Percentiles rank a stretch among this genome's conserved stretches.
phyloP scores from a whole-genome alignment of 2,113 vertebrate species.

The Mola mola region DNA sequence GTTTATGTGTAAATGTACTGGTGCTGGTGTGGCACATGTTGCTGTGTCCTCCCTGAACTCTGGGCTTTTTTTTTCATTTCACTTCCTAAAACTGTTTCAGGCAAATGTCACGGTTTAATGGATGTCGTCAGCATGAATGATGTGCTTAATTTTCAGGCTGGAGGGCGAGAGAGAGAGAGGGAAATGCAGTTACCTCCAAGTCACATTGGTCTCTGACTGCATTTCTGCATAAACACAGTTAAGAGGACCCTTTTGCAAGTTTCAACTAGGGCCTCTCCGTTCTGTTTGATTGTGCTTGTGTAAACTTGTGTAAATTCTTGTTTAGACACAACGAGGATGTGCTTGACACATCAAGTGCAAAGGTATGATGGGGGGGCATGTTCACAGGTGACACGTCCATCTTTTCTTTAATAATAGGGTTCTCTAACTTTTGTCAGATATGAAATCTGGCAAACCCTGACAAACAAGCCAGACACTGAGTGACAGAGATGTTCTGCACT shows the following conservation, averaged over 20 bases:
- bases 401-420: too few relatives aligned
- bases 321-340: constrained; percentile 57
- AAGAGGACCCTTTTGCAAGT: constrained; percentile 36
- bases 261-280: constrained; percentile 35
- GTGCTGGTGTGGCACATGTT: constrained; percentile 8
- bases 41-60: constrained; percentile 13
- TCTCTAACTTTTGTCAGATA: too few relatives aligned
- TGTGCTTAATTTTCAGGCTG: constrained; percentile 31
- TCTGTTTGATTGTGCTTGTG: constrained; percentile 53
- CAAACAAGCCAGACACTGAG: too few relatives aligned
- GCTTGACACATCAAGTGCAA: constrained; percentile 26
- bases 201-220: constrained; percentile 35
- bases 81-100: constrained; percentile 21
- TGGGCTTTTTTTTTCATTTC: constrained; percentile 31
- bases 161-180: not conserved
- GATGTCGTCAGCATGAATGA: constrained; percentile 38
- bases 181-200: constrained; percentile 19
- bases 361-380: not conserved
- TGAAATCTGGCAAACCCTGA: too few relatives aligned
- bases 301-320: constrained; percentile 56
- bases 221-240: constrained; percentile 45
- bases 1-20: not conserved
- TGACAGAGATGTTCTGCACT: too few relatives aligned
- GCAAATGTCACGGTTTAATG: constrained; percentile 16
- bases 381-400: too few relatives aligned